Base-by-base conservation (phyloP, 2,888 invertebrate species). In the Aspidapion aeneum region DNA sequence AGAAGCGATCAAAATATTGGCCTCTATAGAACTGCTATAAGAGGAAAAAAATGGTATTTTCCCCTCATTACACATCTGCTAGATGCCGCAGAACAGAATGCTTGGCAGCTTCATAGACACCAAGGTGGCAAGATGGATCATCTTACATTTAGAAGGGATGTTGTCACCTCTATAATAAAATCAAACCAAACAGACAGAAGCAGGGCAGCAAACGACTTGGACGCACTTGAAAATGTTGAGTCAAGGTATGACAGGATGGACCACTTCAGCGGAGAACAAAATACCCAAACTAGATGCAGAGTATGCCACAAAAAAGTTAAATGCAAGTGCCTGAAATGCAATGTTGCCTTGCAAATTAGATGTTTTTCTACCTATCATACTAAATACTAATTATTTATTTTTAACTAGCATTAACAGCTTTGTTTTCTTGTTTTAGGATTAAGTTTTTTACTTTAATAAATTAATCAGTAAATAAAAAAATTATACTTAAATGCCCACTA, bases 1-100 rank as follows among this genome's bases (percentile, higher is more conserved):
- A 51, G 66, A 19, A 57, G 62, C 52, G 70, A 73, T 60, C 69
- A 73, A 57, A 71, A 73, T 55, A 64, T 73, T 2, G 68, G 69
- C 58, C 55, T 70, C 9, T 74, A 73, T 18, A 2, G 60, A 60
- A 55, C 18, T 55, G 17, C 22, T 16, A 55, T 70, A n/a, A 64
- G 71, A 21, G 69, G 70, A 16, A 71, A 65, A 61, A 64, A 61
- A 55, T 65, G 65, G 60, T 65, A 65, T 54, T 65, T 65, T 19
- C 57, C 63, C n/a, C 48, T 63, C 12, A 65, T 64, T 16, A 35
- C 55, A n/a, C 60, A 64, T 54, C 3, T 60, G 22, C 17, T 65
- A 18, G 63, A 65, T 21, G 50, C 55, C 20, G 59, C 65, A 7
- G 65, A 64, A 21, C 63, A 65, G 48, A 65, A 66, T 62, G 64